A percentile compares a stretch with the other conserved stretches of the same genome.
Conservation (phyloP, 2,888 invertebrate genomes). For the Bimastos eiseni region DNA sequence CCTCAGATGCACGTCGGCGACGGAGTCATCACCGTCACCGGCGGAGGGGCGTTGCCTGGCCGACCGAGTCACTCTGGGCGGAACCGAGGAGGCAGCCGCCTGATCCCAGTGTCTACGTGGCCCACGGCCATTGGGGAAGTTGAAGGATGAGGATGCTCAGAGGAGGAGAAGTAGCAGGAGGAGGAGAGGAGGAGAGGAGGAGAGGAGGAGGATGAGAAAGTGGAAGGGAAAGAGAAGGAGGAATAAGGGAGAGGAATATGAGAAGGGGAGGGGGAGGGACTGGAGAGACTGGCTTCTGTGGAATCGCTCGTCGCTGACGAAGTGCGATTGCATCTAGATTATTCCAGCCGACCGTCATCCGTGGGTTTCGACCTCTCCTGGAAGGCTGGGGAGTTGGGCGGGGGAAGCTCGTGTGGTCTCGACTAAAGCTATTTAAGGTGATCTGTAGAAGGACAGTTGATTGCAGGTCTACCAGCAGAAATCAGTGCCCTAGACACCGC, state of each 20-base stretch:
- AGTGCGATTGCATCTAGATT: too few species aligned
- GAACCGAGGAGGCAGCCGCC: background rate
- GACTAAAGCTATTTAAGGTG: too few species aligned
- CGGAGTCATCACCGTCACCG: constrained; percentile 7
- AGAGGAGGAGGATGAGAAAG: background rate
- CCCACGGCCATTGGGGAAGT: background rate
- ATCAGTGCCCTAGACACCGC: too few species aligned
- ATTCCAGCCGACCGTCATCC: too few species aligned
- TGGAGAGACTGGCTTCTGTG: too few species aligned
- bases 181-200: background rate
- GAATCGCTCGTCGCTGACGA: too few species aligned
- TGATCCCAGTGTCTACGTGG: background rate
- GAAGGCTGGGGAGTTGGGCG: too few species aligned
- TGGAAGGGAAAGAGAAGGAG: background rate
- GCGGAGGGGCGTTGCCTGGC: background rate
- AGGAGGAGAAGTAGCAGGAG: background rate
- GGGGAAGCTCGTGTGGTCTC: too few species aligned
- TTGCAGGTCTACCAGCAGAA: too few species aligned
- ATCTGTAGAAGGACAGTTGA: too few species aligned
- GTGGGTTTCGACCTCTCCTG: too few species aligned
- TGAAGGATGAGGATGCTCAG: background rate
- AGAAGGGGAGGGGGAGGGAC: background rate
- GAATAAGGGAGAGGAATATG: background rate
- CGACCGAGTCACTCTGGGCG: background rate
- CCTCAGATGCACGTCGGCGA: background rate